Percentiles rank a stretch among this genome's conserved stretches.
Evolutionary conservation across 2,797 vertebrate species (phyloP).

Genomic region (Chloroceryle amazona): DNA sequence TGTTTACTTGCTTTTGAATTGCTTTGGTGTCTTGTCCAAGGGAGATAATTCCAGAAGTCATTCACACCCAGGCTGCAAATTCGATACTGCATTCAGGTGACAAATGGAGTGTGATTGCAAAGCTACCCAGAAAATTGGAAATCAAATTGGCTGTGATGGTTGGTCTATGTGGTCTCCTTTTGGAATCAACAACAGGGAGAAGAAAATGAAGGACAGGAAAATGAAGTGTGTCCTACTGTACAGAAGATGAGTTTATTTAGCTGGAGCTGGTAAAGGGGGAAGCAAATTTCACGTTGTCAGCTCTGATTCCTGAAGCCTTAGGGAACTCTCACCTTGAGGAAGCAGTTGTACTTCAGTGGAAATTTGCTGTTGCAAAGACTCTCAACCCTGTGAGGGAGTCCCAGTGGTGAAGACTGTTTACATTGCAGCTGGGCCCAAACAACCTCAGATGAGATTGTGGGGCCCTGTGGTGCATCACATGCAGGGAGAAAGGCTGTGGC

Average conservation of each 20-base stretch:
- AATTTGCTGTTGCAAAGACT: slow-evolving; percentile 5
- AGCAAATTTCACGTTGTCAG: background rate
- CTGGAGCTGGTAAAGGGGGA: background rate
- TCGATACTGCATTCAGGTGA: background rate
- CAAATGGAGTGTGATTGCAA: slow-evolving; percentile 32
- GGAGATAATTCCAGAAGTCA: slow-evolving; percentile 47
- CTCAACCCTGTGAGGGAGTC: background rate
- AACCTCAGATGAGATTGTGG: background rate
- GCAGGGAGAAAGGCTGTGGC: background rate
- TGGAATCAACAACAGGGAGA: slow-evolving; percentile 18
- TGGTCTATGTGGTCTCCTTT: slow-evolving; percentile 24
- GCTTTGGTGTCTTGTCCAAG: slow-evolving; percentile 38
- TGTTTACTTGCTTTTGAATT: slow-evolving; percentile 43
- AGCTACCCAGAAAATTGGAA: slow-evolving; percentile 49
- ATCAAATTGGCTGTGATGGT: slow-evolving; percentile 29
- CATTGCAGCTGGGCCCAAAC: background rate
- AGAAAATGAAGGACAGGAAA: slow-evolving; percentile 17
- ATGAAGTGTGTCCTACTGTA: background rate
- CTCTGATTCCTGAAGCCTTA: slow-evolving; percentile 9
- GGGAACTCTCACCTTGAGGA: slow-evolving; percentile 15
- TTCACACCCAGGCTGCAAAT: slow-evolving; percentile 36
- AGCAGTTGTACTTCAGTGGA: background rate
- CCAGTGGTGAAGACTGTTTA: background rate
- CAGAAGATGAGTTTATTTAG: slow-evolving; percentile 24
- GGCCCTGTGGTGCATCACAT: background rate